Conservation (phyloP, 1,140 invertebrate species). For the Meloidogyne floridensis region DNA sequence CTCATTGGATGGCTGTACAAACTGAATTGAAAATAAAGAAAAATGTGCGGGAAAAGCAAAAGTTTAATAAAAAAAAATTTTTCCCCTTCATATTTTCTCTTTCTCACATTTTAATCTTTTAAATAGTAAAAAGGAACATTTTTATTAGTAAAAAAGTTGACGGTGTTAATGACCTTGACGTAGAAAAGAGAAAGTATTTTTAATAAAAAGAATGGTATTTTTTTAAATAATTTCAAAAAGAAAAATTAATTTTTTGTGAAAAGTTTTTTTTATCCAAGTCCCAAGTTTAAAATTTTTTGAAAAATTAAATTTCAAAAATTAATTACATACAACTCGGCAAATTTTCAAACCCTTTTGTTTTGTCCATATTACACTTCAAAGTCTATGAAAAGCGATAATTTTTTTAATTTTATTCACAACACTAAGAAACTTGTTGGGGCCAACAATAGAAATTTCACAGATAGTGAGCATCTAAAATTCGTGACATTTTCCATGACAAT, state of each 20-base stretch:
- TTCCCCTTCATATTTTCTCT: neutral
- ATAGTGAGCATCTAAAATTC: too few species aligned
- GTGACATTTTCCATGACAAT: too few species aligned
- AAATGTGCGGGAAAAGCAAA: neutral
- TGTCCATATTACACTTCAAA: too few species aligned
- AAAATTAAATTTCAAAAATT: too few species aligned
- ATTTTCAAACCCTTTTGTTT: too few species aligned
- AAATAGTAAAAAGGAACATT: neutral
- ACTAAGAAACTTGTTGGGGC: too few species aligned
- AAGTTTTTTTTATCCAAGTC: too few species aligned
- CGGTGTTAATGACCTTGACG: slow-evolving; percentile 8
- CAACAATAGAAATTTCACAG: too few species aligned
- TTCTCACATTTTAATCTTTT: neutral
- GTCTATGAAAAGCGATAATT: too few species aligned
- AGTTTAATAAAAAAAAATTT: neutral
- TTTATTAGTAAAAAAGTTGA: neutral
- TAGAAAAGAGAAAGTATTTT: slow-evolving; percentile 4
- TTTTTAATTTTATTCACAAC: too few species aligned
- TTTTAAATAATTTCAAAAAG: neutral
- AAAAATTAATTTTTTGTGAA: neutral
- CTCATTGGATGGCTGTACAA: neutral
- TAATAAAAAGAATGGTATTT: neutral
- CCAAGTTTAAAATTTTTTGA: too few species aligned
- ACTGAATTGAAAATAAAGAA: neutral
- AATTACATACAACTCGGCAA: too few species aligned